These are phyloP conservation scores for Acrocyrtus sp. DNA, from an alignment of 2,888 invertebrate genomes.

Conservation along the genomic window DNA sequence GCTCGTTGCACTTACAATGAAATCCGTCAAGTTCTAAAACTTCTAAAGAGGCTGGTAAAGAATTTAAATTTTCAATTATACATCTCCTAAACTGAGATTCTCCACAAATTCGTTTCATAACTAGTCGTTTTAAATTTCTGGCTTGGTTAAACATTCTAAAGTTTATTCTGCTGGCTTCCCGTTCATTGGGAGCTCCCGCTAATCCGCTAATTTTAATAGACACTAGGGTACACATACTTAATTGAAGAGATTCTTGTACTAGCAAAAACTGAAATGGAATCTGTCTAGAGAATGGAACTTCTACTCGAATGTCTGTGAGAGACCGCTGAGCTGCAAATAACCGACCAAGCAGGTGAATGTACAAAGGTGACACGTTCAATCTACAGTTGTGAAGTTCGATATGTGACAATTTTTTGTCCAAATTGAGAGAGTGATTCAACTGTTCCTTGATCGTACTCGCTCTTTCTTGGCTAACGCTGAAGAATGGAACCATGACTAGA, in stretches of 20 bases:
- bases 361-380: constrained; percentile 10
- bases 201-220: constrained; percentile 5
- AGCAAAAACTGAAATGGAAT: neutral
- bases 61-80: constrained; percentile 1
- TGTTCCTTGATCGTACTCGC: no score
- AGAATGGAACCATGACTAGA: neutral
- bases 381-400: constrained; percentile 6
- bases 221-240: neutral
- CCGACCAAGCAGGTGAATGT: neutral
- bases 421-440: neutral
- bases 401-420: neutral
- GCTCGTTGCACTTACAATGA: neutral
- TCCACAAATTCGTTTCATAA: constrained; percentile 17
- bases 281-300: neutral
- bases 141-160: constrained; percentile 4
- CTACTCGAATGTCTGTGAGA: constrained; percentile 11
- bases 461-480: neutral
- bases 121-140: neutral
- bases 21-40: constrained; percentile 12
- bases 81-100: neutral
- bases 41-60: neutral
- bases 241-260: neutral
- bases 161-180: neutral
- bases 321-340: neutral
- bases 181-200: neutral